Percentiles rank a stretch among this genome's conserved stretches.
Evolutionary conservation across 2,888 invertebrate species (phyloP).

Genomic region (Herminia tarsipennalis): DNA sequence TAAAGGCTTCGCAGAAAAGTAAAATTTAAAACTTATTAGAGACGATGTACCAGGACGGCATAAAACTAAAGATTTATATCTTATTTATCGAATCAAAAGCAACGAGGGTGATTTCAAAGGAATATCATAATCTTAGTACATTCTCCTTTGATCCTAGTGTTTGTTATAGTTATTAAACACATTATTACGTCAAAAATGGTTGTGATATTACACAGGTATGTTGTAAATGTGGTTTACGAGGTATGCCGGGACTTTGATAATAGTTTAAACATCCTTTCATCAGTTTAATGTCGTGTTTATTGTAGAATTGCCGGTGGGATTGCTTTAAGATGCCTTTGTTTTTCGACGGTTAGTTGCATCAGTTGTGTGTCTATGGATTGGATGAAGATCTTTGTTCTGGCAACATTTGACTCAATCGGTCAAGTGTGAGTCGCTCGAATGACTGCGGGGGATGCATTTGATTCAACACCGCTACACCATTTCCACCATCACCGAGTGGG

Average conservation of each 20-base stretch:
- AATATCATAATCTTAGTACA: conserved; percentile 42
- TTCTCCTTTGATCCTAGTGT: conserved; percentile 29
- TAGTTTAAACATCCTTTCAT: conserved; percentile 41
- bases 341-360: no score
- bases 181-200: conserved; percentile 32
- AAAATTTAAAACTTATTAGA: conserved; percentile 13
- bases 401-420: no score
- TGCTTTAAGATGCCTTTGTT: background rate
- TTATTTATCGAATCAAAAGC: conserved; percentile 25
- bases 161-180: conserved; percentile 42
- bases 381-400: no score
- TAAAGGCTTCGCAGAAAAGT: conserved; percentile 26
- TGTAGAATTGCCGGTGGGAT: background rate
- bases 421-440: no score
- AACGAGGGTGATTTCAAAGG: conserved; percentile 32
- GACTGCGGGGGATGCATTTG: no score
- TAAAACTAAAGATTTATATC: conserved; percentile 42
- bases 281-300: conserved; percentile 26
- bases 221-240: conserved; percentile 27
- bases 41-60: conserved; percentile 28
- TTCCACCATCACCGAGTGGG: no score
- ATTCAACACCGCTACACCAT: no score
- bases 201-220: conserved; percentile 32
- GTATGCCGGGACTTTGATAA: conserved; percentile 25
- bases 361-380: no score